A percentile compares a stretch with the other conserved stretches of the same genome.
These are phyloP conservation scores for Linnaemya tessellans DNA, from an alignment of 2,888 invertebrate genomes.

Conservation along the genomic window DNA sequence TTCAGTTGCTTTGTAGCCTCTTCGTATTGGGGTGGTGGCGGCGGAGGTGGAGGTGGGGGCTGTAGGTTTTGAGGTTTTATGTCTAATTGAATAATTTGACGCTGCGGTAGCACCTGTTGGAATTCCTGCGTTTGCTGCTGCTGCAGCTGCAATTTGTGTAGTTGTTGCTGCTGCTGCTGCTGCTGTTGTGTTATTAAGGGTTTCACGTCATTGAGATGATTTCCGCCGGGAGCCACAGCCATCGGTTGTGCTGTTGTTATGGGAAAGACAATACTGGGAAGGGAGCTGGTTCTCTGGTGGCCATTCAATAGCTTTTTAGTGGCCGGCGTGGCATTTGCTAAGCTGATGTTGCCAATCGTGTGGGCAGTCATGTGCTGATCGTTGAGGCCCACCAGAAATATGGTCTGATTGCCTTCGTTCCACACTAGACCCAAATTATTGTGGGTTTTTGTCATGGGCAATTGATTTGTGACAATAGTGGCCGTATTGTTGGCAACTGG, in stretches of 20 bases:
- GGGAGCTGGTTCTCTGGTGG: conserved; percentile 84
- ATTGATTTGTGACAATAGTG: conserved; percentile 74
- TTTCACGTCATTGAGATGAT: conserved; percentile 73
- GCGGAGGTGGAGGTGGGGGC: conserved; percentile 84
- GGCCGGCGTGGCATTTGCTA: conserved; percentile 77
- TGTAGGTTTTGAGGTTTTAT: conserved; percentile 82
- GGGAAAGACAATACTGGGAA: conserved; percentile 86
- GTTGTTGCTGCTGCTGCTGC: conserved; percentile 80
- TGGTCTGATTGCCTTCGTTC: conserved; percentile 86
- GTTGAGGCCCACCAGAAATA: conserved; percentile 85
- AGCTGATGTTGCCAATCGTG: conserved; percentile 79
- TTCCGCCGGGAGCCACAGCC: conserved; percentile 4
- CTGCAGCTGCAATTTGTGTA: conserved; percentile 78
- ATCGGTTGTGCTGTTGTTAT: conserved; percentile 75
- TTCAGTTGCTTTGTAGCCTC: conserved; percentile 87
- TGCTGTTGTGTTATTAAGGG: conserved; percentile 75
- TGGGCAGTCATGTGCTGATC: conserved; percentile 82
- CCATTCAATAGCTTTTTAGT: conserved; percentile 84
- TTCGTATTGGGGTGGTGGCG: conserved; percentile 88
- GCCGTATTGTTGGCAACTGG: conserved; percentile 55
- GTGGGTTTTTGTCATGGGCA: conserved; percentile 82
- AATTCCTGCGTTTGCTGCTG: conserved; percentile 77
- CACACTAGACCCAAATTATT: conserved; percentile 86
- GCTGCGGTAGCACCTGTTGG: conserved; percentile 78
- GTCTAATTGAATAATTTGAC: conserved; percentile 79